Evolutionary conservation across 1,140 invertebrate species (phyloP), one percentile per base, ranked within the genome.

Genomic region (Oncopeltus fasciatus): DNA sequence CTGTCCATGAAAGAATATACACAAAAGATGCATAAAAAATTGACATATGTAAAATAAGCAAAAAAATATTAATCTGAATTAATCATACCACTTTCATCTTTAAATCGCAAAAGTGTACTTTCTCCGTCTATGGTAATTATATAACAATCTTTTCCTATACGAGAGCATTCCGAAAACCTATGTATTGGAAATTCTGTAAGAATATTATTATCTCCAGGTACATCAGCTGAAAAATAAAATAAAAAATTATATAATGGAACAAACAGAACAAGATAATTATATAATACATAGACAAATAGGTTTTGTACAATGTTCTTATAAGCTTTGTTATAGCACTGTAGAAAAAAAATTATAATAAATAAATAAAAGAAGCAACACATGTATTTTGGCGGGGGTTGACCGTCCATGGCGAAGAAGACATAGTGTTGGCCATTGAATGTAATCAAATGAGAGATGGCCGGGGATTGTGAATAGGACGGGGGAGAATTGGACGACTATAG

Each of bases 1-100:
- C 86, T 80, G 72, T 68, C 71, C 64, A 68, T 31, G n/a, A 63
- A 63, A 68, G 24, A 46, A 1, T 56, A 43, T 29, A 57, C n/a
- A n/a, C n/a, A n/a, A n/a, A n/a, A n/a, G n/a, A n/a, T n/a, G n/a
- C n/a, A n/a, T n/a, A n/a, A n/a, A n/a, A n/a, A n/a, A n/a, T n/a
- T n/a, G n/a, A n/a, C n/a, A n/a, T n/a, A n/a, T n/a, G n/a, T 59
- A 26, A n/a, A 49, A 26, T 24, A 24, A 53, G 49, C 8, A 53
- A n/a, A n/a, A n/a, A n/a, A n/a, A n/a, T n/a, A n/a, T n/a, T n/a
- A n/a, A n/a, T n/a, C n/a, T n/a, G n/a, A n/a, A n/a, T n/a, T n/a
- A n/a, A n/a, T n/a, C 59, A 57, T 66, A 69, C 68, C 68, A 58
- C 59, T 24, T 59, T 64, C 61, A 31, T 66, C 64, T 61, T 63